phyloP scores from a whole-genome alignment of 2,797 vertebrate species.

The Cossypha niveicapilla region DNA sequence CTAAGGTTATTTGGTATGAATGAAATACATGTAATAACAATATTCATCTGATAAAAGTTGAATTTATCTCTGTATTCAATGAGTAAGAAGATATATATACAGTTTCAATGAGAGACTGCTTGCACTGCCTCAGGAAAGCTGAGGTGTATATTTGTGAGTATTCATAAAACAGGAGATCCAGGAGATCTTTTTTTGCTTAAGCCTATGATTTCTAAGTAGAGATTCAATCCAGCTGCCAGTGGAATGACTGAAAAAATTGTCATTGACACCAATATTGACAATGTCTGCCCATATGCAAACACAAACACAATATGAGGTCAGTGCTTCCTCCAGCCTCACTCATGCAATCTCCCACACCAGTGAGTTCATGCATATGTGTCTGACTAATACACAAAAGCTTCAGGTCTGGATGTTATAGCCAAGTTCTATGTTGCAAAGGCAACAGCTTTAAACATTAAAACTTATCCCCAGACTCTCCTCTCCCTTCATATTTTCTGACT shows the following conservation, averaged over 20 bases:
- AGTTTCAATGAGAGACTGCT: not conserved
- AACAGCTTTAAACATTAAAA: not conserved
- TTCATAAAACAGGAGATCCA: fast-evolving
- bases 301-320: not conserved
- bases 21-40: not conserved
- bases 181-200: not conserved
- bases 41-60: not conserved
- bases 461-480: not conserved
- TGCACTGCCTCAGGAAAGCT: not conserved
- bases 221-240: not conserved
- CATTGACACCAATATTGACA: not conserved
- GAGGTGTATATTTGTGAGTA: not conserved
- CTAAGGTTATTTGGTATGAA: not conserved
- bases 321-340: not conserved
- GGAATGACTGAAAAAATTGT: not conserved
- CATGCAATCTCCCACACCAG: not conserved
- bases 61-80: not conserved
- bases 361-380: not conserved
- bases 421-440: not conserved
- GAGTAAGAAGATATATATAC: not conserved
- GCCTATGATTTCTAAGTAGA: not conserved
- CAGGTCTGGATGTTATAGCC: not conserved
- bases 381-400: not conserved
- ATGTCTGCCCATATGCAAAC: not conserved
- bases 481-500: fast-evolving